phyloP scores from a whole-genome alignment of 2,888 invertebrate species.

The Drosophila formosana region DNA sequence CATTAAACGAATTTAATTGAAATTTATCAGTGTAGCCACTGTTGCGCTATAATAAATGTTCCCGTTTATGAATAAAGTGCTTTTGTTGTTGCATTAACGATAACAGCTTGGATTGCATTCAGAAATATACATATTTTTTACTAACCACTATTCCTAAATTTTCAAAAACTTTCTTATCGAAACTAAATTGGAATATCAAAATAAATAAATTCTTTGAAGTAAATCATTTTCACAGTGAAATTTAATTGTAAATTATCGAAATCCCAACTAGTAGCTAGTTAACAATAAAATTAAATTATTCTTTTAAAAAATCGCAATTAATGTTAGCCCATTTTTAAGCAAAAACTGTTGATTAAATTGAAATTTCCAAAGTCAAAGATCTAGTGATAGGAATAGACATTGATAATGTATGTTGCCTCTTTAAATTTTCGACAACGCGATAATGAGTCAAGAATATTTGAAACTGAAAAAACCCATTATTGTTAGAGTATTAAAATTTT shows the following conservation, averaged over 20 bases:
- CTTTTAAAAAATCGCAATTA: too few species aligned
- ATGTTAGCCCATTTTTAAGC: too few species aligned
- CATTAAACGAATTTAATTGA: background rate
- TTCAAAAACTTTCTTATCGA: background rate
- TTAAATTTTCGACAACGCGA: background rate
- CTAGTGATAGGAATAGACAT: background rate
- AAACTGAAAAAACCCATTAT: background rate
- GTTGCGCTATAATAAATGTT: too few species aligned
- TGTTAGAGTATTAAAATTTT: constrained; percentile 14
- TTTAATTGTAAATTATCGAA: background rate
- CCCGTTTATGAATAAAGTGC: background rate
- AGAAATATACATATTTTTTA: background rate
- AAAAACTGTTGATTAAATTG: background rate
- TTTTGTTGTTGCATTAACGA: background rate
- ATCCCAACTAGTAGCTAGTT: background rate
- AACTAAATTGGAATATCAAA: too few species aligned
- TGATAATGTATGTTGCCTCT: background rate
- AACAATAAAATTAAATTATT: background rate
- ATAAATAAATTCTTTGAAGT: too few species aligned
- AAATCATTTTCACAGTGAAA: too few species aligned
- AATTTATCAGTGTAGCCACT: background rate
- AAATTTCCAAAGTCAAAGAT: background rate
- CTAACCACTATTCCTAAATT: background rate
- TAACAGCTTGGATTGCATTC: background rate
- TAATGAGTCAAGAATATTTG: background rate